These are phyloP conservation scores for Oikopleura dioica DNA, from an alignment of 23 tunicate genomes.

Conservation along the genomic window DNA sequence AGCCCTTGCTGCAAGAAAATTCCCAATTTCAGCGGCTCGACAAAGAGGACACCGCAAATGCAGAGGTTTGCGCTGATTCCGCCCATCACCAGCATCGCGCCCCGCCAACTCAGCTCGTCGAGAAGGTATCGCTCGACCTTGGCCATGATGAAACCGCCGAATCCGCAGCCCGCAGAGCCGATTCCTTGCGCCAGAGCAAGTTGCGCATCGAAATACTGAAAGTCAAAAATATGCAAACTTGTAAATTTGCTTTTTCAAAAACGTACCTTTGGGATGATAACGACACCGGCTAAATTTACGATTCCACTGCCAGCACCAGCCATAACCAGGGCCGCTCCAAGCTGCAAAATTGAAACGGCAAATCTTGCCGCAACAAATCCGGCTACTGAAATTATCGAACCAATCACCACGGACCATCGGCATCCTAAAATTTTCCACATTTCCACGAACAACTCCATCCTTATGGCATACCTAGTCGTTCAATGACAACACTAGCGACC, in stretches of 20 bases:
- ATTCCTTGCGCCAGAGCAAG: constrained; percentile 6
- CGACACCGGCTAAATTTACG: background rate
- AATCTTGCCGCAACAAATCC: background rate
- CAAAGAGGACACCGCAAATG: background rate
- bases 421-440: too few species aligned
- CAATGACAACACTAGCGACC: background rate
- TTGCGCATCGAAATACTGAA: background rate
- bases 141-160: background rate
- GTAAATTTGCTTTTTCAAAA: too few species aligned
- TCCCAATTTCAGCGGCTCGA: background rate
- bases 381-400: background rate
- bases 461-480: background rate
- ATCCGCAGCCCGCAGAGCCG: constrained; percentile 3
- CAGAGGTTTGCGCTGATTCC: constrained; percentile 2
- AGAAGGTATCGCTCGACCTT: background rate
- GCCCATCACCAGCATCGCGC: background rate
- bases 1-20: too few species aligned
- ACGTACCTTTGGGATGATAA: background rate
- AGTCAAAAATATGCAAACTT: too few species aligned
- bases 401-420: background rate
- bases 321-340: background rate
- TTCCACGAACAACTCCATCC: too few species aligned
- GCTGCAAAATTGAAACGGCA: background rate
- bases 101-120: background rate
- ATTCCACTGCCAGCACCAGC: constrained; percentile 12